A percentile compares a stretch with the other conserved stretches of the same genome.
Conservation (phyloP, 2,797 vertebrate genomes). For the Myotis vivesi region DNA sequence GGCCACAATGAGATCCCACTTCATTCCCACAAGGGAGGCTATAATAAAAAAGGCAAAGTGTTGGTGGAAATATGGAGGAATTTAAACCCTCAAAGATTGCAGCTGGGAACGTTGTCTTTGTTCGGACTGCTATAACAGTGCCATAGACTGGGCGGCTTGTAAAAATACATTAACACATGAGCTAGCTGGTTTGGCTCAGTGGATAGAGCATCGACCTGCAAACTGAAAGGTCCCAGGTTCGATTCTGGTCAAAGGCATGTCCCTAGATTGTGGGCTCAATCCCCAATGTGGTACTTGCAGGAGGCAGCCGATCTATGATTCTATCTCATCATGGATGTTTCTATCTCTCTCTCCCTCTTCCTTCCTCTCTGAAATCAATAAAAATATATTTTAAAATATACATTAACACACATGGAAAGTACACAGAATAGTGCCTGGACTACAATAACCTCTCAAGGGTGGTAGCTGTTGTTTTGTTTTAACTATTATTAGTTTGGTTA, state of each 20-base stretch:
- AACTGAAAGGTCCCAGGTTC: no score
- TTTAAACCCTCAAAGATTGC: background rate
- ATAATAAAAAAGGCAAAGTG: background rate
- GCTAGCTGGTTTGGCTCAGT: no score
- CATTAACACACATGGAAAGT: background rate
- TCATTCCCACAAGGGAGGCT: background rate
- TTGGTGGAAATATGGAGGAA: background rate
- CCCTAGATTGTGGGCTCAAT: no score
- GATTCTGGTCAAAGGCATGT: no score
- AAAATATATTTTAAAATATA: no score
- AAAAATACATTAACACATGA: background rate
- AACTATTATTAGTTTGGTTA: background rate
- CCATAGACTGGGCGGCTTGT: background rate
- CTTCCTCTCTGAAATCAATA: no score
- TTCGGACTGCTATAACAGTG: background rate
- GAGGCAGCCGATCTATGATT: no score
- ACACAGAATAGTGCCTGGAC: background rate
- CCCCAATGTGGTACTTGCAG: no score
- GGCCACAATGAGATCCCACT: background rate
- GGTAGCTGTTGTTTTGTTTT: background rate
- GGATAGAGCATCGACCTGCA: no score
- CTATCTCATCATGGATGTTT: no score
- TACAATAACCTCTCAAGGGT: background rate
- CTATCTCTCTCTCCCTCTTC: no score
- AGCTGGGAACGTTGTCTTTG: background rate